Evolutionary conservation across 2,113 vertebrate genomes (phyloP).

Genomic region (Siniperca knerii): DNA sequence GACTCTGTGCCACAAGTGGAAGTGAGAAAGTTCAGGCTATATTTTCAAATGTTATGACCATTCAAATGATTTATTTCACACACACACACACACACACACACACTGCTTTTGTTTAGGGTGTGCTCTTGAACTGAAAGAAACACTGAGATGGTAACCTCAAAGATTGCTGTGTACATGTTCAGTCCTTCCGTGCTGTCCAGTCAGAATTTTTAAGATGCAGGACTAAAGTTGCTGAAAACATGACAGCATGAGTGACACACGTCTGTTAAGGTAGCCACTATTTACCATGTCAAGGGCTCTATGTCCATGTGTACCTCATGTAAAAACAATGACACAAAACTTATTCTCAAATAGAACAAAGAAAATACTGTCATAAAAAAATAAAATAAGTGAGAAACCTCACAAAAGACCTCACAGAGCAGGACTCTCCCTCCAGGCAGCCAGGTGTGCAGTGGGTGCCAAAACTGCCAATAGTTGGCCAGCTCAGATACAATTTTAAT

Average conservation of each 20-base stretch:
- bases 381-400: neutral
- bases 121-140: slow-evolving; percentile 7
- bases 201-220: neutral
- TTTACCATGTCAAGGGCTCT: neutral
- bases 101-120: neutral
- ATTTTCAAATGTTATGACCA: slow-evolving; percentile 26
- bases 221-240: neutral
- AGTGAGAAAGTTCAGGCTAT: neutral
- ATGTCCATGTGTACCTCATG: neutral
- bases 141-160: neutral
- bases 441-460: neutral
- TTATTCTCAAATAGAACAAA: neutral
- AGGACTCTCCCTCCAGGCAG: neutral
- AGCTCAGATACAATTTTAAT: slow-evolving; percentile 6
- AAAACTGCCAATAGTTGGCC: neutral
- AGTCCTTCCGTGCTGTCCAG: neutral
- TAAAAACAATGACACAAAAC: neutral
- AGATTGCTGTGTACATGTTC: neutral
- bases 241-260: neutral
- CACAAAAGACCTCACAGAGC: neutral
- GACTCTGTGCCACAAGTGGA: neutral
- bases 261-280: neutral
- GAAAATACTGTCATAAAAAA: neutral
- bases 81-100: neutral
- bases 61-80: slow-evolving; percentile 42